A percentile compares a stretch with the other conserved stretches of the same genome.
phyloP scores from a whole-genome alignment of 2,113 vertebrate species.

The Fregetta grallaria region DNA sequence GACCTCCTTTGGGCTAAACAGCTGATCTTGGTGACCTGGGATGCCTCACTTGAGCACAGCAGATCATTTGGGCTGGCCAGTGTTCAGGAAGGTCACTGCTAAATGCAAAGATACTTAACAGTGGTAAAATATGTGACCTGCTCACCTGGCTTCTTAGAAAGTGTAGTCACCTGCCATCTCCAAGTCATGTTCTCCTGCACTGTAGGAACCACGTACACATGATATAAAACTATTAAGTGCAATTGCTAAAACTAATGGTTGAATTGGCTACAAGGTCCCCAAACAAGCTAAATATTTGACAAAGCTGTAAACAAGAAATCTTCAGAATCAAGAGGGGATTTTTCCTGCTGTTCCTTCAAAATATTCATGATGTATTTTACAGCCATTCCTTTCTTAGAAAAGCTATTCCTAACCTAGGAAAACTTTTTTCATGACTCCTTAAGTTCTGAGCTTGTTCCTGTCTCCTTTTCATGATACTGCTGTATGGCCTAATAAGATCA shows the following conservation, averaged over 20 bases:
- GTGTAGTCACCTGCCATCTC: neutral
- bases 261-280: neutral
- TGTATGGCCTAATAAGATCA: neutral
- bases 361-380: neutral
- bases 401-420: neutral
- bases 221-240: neutral
- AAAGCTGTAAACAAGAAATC: neutral
- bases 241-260: neutral
- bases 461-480: neutral
- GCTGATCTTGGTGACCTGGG: neutral
- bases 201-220: accelerated
- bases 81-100: neutral
- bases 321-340: neutral
- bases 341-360: neutral
- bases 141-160: neutral
- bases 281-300: neutral
- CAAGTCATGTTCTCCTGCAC: neutral
- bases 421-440: neutral
- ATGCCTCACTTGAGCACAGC: neutral
- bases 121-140: neutral
- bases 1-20: neutral
- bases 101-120: neutral
- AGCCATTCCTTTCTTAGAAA: neutral
- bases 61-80: neutral
- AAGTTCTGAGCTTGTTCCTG: neutral